Base-by-base conservation (phyloP, 2,888 invertebrate genomes). In the Gortyna flavago region DNA sequence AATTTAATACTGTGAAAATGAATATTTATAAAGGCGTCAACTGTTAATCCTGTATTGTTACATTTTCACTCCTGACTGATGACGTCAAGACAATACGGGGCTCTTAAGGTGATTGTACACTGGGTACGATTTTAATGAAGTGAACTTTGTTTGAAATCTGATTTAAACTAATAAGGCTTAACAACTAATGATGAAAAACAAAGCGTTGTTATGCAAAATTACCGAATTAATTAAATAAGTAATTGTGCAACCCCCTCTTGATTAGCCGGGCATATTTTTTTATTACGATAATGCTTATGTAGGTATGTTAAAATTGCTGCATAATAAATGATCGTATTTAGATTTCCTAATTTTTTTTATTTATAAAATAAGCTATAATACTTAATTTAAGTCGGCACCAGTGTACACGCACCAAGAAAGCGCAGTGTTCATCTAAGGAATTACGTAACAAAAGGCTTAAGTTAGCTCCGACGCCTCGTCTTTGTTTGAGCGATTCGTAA, bases 1-100 rank as follows among this genome's bases (percentile, higher is more conserved):
- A 94, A 93, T 92, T 95, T 93, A 93, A 94, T 92, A 91, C 93
- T 90, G 89, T 83, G 92, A 91, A 93, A 93, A 96, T 96, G 96
- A 96, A 96, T 96, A 96, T 96, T 96, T 96, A 96, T 96, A 95
- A 96, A 95, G 95, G 95, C 96, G 94, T 95, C 96, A 95, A 95
- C 94, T 94, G 96, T 92, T 96, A 95, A 96, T 95, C 95, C 93
- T 83, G 93, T 91, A 96, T 96, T 96, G 96, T 96, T 94, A 94
- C 94, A 93, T 95, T 96, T 96, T 95, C 95, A 91, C 92, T 91
- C 90, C 89, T 95, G 95, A 96, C 93, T 94, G 95, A 96, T 96
- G 95, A 94, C 93, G 94, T 93, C 94, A 94, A 93, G 93, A 96
- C 95, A 95, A 95, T 95, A 92, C 92, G 91, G 90, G 91, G 91